A percentile compares a stretch with the other conserved stretches of the same genome.
These are phyloP conservation scores for Ctenoplectra terminalis DNA, from an alignment of 1,140 invertebrate genomes.

Conservation along the genomic window DNA sequence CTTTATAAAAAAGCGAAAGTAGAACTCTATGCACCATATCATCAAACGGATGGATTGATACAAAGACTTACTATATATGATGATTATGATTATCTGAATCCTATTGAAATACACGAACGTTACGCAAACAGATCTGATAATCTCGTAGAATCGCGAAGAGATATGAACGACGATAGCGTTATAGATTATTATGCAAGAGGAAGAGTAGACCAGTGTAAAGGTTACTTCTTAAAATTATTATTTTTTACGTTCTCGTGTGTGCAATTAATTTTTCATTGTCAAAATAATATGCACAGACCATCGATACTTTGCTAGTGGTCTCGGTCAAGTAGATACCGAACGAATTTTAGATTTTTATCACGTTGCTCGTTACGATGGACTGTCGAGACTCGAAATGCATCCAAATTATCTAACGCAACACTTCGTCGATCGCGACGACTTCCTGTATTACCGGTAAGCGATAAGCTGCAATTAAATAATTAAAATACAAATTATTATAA, in stretches of 20 bases:
- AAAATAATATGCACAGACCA: constrained; percentile 83
- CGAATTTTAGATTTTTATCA: constrained; percentile 88
- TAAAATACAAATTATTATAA: neutral
- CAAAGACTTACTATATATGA: constrained; percentile 87
- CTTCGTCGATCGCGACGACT: constrained; percentile 86
- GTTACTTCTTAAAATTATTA: constrained; percentile 75
- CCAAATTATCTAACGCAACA: constrained; percentile 85
- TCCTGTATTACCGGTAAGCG: constrained; percentile 82
- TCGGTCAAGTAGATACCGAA: constrained; percentile 83
- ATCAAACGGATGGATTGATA: constrained; percentile 87
- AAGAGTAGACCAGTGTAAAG: constrained; percentile 87
- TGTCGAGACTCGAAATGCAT: constrained; percentile 85
- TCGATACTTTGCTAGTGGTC: constrained; percentile 83
- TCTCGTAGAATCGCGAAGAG: constrained; percentile 84
- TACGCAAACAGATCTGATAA: constrained; percentile 89
- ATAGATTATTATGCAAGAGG: constrained; percentile 88
- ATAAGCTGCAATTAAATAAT: neutral
- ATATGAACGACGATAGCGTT: constrained; percentile 84
- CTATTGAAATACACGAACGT: constrained; percentile 86
- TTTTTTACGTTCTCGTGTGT: too few relatives aligned
- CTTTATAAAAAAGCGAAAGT: constrained; percentile 90
- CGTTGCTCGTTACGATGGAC: constrained; percentile 86
- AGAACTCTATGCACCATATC: constrained; percentile 91
- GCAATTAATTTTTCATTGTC: neutral
- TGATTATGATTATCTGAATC: constrained; percentile 86